Evolutionary conservation across 2,888 invertebrate species (phyloP), one percentile per base, ranked within the genome.

Genomic region (Eupithecia subfuscata): DNA sequence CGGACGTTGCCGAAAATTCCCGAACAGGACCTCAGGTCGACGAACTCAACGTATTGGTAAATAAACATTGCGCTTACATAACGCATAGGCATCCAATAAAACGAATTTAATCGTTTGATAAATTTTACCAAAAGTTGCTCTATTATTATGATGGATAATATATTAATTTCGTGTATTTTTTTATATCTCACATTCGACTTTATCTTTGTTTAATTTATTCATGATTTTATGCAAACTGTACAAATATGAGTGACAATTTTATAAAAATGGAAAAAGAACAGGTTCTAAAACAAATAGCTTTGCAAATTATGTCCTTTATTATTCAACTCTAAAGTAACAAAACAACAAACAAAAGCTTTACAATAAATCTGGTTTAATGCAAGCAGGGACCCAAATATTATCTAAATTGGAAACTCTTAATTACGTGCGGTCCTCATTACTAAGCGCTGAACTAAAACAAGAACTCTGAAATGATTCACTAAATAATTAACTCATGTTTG

Each of bases 1-100:
- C 94, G 94, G 90, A 88, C 86, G 88, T 84, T 86, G 89, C 92
- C 94, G 94, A 95, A 95, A 88, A 91, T 93, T 85, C 82, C 88
- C 95, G 95, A 94, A 78, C 88, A 84, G 87, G 81, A 87, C 86
- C 86, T 84, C 83, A 88, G 94, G 91, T 95, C 93, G 89, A 86
- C 84, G 93, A 91, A 91, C 95, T 88, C 84, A 85, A 89, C 60
- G 91, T 92, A 93, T 93, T 94, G 89, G 93, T 94, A 94, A 94
- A 94, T 94, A 94, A 94, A 94, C 92, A 94, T 89, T 91, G 90
- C 85, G 87, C 85, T 91, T 91, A 92, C 86, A 89, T 91, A 90
- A 90, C 85, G 84, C 85, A 88, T 2, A 37, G 14, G 60, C 84
- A 85, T 84, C 80, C 81, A 79, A 82, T 82, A 81, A 78, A 74